A percentile compares a stretch with the other conserved stretches of the same genome.
Evolutionary conservation across 37 sponge, comb jelly and placozoan species (phyloP).

Genomic region (Eunapius fragilis): DNA sequence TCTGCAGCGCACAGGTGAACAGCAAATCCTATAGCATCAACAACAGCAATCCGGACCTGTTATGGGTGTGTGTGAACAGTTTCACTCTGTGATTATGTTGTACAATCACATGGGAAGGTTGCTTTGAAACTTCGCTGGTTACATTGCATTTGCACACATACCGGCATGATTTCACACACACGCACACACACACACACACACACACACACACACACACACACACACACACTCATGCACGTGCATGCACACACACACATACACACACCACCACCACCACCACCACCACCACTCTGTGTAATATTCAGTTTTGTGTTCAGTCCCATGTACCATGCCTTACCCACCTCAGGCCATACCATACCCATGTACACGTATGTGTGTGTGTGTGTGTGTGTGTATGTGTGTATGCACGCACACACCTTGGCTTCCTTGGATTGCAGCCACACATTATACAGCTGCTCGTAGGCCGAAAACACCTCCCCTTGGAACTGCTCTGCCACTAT

Average conservation of each 20-base stretch:
- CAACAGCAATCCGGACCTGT: slow-evolving; percentile 86
- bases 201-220: background rate
- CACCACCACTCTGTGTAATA: background rate
- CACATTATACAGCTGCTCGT: slow-evolving; percentile 80
- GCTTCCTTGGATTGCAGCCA: slow-evolving; percentile 92
- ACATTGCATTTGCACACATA: background rate
- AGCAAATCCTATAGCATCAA: slow-evolving; percentile 84
- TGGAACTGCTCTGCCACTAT: slow-evolving; percentile 67
- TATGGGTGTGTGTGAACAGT: background rate
- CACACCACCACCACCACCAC: background rate
- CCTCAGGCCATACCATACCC: background rate
- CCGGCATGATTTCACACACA: background rate
- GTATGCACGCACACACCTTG: slow-evolving; percentile 38
- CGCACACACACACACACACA: slow-evolving; percentile 14
- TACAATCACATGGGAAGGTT: background rate
- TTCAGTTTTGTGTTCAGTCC: too few relatives aligned
- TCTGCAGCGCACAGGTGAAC: slow-evolving; percentile 75
- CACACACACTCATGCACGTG: background rate
- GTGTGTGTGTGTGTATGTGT: background rate
- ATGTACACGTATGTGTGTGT: too few relatives aligned
- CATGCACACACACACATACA: background rate
- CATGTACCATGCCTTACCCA: too few relatives aligned
- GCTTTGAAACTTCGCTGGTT: background rate
- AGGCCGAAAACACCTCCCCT: slow-evolving; percentile 88
- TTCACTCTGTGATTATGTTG: too few relatives aligned